A percentile compares a stretch with the other conserved stretches of the same genome.
Conservation (phyloP, 1,140 invertebrate species). For the Drosophila varians region DNA sequence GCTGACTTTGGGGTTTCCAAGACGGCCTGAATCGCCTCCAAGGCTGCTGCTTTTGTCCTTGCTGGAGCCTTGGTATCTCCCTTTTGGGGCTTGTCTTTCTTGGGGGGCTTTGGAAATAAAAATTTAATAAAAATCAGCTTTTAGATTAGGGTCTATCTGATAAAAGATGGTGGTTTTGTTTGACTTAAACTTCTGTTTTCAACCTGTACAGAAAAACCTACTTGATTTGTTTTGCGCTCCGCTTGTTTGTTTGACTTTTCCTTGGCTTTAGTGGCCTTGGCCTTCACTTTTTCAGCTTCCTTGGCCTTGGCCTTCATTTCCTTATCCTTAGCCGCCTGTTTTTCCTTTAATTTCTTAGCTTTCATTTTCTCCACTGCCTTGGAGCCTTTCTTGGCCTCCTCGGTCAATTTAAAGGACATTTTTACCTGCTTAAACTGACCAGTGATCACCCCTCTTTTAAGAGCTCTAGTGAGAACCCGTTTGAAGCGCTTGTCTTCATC, state of each 20-base stretch:
- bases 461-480: neutral
- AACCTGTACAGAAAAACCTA: neutral
- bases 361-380: slow-evolving; percentile 3
- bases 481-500: neutral
- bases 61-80: neutral
- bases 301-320: neutral
- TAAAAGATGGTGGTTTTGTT: too few relatives aligned
- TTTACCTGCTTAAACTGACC: neutral
- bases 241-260: neutral
- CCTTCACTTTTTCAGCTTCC: neutral
- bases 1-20: neutral
- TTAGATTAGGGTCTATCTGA: too few relatives aligned
- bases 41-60: neutral
- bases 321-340: neutral
- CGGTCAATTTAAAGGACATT: neutral
- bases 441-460: neutral
- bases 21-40: neutral
- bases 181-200: neutral
- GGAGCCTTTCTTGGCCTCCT: neutral
- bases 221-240: neutral
- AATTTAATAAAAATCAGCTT: neutral
- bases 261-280: neutral
- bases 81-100: neutral
- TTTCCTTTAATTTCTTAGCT: neutral
- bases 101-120: neutral